phyloP scores from a whole-genome alignment of 2,888 invertebrate species.

The Tetragonula carbonaria region DNA sequence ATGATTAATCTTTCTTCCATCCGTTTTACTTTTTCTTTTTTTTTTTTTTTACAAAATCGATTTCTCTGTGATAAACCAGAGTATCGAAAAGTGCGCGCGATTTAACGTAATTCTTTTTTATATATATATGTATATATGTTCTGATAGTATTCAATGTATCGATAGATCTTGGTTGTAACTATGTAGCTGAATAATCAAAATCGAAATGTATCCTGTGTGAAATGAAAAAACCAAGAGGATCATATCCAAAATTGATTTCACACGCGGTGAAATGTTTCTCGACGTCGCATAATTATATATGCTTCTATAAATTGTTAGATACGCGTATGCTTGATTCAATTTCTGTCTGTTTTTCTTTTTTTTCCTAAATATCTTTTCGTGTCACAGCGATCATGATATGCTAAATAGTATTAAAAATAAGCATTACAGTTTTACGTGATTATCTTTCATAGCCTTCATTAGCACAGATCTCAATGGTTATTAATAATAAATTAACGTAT shows the following conservation, averaged over 20 bases:
- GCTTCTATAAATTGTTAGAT: slow-evolving; percentile 15
- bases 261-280: slow-evolving; percentile 16
- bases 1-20: slow-evolving; percentile 42
- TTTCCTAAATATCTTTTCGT: slow-evolving; percentile 33
- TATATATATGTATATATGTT: background rate
- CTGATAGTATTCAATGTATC: slow-evolving; percentile 26
- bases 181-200: background rate
- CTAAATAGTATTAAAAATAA: slow-evolving; percentile 56
- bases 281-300: slow-evolving; percentile 28
- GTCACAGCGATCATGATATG: slow-evolving; percentile 53
- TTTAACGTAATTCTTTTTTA: slow-evolving; percentile 8
- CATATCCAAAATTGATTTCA: slow-evolving; percentile 22
- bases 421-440: slow-evolving; percentile 42
- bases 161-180: slow-evolving; percentile 26
- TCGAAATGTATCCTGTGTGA: background rate
- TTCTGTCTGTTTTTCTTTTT: background rate
- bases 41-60: slow-evolving; percentile 46
- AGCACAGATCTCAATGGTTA: slow-evolving; percentile 33
- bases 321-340: slow-evolving; percentile 25
- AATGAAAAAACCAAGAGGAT: slow-evolving; percentile 28
- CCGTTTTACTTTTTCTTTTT: background rate
- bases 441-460: slow-evolving; percentile 43
- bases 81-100: slow-evolving; percentile 26
- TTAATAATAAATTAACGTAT: slow-evolving; percentile 34
- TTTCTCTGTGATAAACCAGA: slow-evolving; percentile 14